Base-by-base conservation (phyloP, 1,140 invertebrate species). In the Zaprionus kolodkinae region DNA sequence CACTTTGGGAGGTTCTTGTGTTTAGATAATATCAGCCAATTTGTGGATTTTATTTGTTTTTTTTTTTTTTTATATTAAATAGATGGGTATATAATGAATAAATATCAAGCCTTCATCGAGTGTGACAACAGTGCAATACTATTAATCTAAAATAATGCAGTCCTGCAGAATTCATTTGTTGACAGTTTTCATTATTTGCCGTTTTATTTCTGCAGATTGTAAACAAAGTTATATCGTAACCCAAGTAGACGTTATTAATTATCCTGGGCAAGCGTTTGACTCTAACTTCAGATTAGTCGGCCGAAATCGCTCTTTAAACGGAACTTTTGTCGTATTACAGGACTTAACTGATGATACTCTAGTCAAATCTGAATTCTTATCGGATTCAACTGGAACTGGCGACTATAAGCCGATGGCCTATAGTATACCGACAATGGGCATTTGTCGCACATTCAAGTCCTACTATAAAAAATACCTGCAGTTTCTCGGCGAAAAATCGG, bases 301-400 rank as follows among this genome's bases (percentile, higher is more conserved):
- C 1, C 72, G 78, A 0, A 12, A 79, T 27, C 74, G 68, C 1
- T 25, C 48, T 9, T 4, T 84, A 4, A 84, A 84, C 50, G 81
- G 78, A 17, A 71, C 72, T 0, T 0, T 69, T 1, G 40, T 13
- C 9, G 3, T 78, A 1, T 12, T 76, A 1, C 43, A 69, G 10
- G 76, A 79, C n/a, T 10, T 84, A 25, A 27, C 25, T 36, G 59
- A 76, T 52, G 48, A 72, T 25, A 21, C 35, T 3, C 27, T 30
- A 15, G 21, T 74, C 15, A 25, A 40, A 10, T n/a, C 79, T 3
- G 56, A 66, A n/a, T 9, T 81, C 0, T 74, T 48, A 6, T 66
- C 81, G 2, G 73, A 76, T 17, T 17, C 68, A 1, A 21, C 11
- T 10, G 71, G 79, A 35, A 55, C 17, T 43, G 61, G 66, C 6